Conservation (phyloP, 1,140 invertebrate genomes). For the Zelostemma sp. region DNA sequence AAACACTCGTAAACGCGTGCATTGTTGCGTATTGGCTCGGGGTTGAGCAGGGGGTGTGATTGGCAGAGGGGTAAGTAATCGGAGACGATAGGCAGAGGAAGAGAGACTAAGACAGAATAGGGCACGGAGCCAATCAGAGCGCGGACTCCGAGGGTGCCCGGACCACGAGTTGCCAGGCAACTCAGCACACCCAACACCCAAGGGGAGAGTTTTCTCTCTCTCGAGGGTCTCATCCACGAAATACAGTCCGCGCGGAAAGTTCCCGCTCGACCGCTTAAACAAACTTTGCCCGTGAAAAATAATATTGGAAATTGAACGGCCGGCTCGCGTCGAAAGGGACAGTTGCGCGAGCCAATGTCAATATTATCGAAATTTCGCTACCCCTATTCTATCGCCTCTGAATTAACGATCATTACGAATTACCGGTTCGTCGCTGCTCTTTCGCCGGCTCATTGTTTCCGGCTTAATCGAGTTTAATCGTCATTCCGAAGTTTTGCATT, state of each 20-base stretch:
- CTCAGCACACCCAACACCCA: constrained; percentile 65
- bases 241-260: constrained; percentile 62
- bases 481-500: too few relatives aligned
- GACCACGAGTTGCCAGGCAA: constrained; percentile 63
- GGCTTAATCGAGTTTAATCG: background rate
- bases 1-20: too few relatives aligned
- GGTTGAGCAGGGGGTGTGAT: constrained; percentile 34
- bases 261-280: constrained; percentile 6
- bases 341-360: constrained; percentile 22
- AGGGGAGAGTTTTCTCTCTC: constrained; percentile 62
- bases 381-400: background rate
- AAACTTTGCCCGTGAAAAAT: constrained; percentile 16
- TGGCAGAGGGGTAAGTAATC: constrained; percentile 38
- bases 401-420: background rate
- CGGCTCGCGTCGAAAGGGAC: constrained; percentile 31
- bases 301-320: constrained; percentile 32
- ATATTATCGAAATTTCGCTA: constrained; percentile 21
- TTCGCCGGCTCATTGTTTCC: background rate
- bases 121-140: constrained; percentile 48
- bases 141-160: constrained; percentile 51
- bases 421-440: background rate
- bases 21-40: too few relatives aligned
- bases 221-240: constrained; percentile 11
- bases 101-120: constrained; percentile 48
- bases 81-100: constrained; percentile 40